Evolutionary conservation across 2,797 vertebrate genomes (phyloP).

Genomic region (Sarcophilus harrisii): DNA sequence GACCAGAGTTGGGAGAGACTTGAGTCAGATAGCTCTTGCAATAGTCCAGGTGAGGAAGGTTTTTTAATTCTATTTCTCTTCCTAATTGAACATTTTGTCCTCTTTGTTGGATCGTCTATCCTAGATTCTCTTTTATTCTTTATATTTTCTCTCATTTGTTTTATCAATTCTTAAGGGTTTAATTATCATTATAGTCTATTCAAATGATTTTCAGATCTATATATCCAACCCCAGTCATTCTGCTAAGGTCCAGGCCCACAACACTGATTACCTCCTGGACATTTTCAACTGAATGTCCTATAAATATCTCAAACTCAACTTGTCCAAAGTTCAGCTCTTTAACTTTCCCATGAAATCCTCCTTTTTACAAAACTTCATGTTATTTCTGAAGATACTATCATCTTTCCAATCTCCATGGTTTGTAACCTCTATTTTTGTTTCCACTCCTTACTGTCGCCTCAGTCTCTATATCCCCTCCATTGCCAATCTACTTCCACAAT

Average conservation of each 20-base stretch:
- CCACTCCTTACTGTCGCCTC: neutral
- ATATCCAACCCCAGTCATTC: neutral
- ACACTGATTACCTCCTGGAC: neutral
- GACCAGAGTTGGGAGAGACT: neutral
- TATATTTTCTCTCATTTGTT: neutral
- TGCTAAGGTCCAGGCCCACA: neutral
- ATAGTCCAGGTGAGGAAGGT: neutral
- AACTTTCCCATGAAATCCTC: neutral
- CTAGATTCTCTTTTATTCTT: neutral
- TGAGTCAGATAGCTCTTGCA: neutral
- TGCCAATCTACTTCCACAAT: neutral
- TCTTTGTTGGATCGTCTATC: neutral
- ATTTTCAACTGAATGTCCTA: neutral
- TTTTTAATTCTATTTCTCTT: neutral
- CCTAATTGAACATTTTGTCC: neutral
- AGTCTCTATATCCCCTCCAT: neutral
- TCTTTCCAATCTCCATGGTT: neutral
- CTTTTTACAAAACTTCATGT: neutral
- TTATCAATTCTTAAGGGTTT: neutral
- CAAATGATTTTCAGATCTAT: neutral
- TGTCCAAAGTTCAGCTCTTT: neutral
- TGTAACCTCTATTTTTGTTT: neutral
- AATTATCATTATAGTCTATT: neutral
- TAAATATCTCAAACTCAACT: neutral
- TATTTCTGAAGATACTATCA: neutral